Evolutionary conservation across 2,797 vertebrate genomes (phyloP).

Genomic region (Pachyuromys duprasi): DNA sequence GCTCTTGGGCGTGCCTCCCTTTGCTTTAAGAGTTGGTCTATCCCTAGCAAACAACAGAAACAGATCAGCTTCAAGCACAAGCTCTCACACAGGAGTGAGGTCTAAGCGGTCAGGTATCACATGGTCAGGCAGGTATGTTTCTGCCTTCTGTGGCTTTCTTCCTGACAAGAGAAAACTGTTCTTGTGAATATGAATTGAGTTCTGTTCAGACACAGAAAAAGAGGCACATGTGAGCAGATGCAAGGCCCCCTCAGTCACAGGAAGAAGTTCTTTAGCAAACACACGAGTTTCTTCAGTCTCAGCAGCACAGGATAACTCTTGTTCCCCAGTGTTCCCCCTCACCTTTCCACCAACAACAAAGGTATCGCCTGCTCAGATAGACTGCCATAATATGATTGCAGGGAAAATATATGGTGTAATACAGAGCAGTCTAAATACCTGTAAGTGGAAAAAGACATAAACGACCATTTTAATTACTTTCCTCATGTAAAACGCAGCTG

Average conservation of each 20-base stretch:
- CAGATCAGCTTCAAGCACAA: not conserved
- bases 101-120: not conserved
- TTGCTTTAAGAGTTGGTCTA: conserved; percentile 35
- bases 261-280: conserved; percentile 75
- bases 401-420: conserved; percentile 85
- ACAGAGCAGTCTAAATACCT: conserved; percentile 81
- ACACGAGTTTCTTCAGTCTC: conserved; percentile 52
- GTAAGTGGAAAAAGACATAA: conserved; percentile 87
- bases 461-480: conserved; percentile 89
- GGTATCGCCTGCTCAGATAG: conserved; percentile 72
- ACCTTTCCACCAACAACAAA: conserved; percentile 2
- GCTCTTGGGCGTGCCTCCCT: not conserved
- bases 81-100: conserved; percentile 5
- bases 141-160: conserved; percentile 55
- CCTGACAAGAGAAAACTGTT: conserved; percentile 51
- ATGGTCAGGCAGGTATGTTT: not conserved
- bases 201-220: conserved; percentile 69
- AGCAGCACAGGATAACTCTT: conserved; percentile 66
- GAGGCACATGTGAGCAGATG: conserved; percentile 70
- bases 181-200: conserved; percentile 73
- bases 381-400: conserved; percentile 74
- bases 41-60: not conserved
- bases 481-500: conserved; percentile 89
- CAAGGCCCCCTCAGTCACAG: conserved; percentile 71
- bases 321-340: conserved; percentile 60